Evolutionary conservation across 2,888 invertebrate genomes (phyloP).

Genomic region (Chromoteleia sp.): DNA sequence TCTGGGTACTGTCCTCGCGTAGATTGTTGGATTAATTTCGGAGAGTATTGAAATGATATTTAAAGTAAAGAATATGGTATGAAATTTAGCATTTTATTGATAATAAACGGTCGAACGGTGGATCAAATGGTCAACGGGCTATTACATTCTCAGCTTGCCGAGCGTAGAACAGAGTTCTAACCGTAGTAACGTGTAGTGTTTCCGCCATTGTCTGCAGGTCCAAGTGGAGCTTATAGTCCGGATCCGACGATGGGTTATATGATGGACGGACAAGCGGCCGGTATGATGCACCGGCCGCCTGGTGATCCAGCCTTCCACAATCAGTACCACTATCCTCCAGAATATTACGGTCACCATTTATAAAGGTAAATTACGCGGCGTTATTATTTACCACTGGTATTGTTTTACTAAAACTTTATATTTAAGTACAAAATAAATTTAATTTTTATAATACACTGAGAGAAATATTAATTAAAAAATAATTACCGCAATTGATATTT

Average conservation of each 20-base stretch:
- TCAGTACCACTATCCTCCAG: slow-evolving; percentile 96
- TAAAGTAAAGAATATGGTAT: no score
- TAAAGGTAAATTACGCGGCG: slow-evolving; percentile 85
- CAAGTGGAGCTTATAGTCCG: slow-evolving; percentile 97
- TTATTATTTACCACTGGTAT: background rate
- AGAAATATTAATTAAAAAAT: no score
- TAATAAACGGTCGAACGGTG: slow-evolving; percentile 29
- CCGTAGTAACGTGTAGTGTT: slow-evolving; percentile 91
- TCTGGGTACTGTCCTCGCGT: no score
- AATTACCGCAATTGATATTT: no score
- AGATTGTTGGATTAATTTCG: no score
- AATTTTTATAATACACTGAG: no score
- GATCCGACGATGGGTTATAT: slow-evolving; percentile 98
- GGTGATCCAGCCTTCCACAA: slow-evolving; percentile 97
- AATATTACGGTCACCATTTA: slow-evolving; percentile 97
- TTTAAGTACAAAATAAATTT: no score
- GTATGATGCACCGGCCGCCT: slow-evolving; percentile 97
- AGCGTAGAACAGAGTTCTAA: slow-evolving; percentile 86
- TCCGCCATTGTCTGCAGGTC: slow-evolving; percentile 95
- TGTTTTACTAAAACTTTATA: background rate
- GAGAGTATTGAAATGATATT: no score
- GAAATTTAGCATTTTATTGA: slow-evolving; percentile 18
- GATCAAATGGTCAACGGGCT: slow-evolving; percentile 74
- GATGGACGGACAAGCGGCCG: slow-evolving; percentile 97
- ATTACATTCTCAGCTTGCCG: slow-evolving; percentile 80